Evolutionary conservation across 2,797 vertebrate species (phyloP).

Genomic region (Pagetopsis macropterus): DNA sequence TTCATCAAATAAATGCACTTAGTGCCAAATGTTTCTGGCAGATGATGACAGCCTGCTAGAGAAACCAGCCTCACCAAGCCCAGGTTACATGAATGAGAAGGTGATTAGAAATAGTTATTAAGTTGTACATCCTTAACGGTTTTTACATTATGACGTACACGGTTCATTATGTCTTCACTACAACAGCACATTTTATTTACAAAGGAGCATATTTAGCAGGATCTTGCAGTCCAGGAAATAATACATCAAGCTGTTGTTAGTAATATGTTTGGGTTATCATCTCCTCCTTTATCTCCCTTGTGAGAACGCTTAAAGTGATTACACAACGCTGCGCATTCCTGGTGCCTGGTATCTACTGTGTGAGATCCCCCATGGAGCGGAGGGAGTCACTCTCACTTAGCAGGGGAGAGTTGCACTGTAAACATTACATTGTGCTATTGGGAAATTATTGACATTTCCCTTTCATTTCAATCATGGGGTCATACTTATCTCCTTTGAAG

Average conservation of each 20-base stretch:
- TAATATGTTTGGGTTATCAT: slow-evolving; percentile 63
- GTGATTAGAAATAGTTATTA: slow-evolving; percentile 20
- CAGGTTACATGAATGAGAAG: slow-evolving; percentile 20
- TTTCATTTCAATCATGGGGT: slow-evolving; percentile 21
- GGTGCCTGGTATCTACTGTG: slow-evolving; percentile 78
- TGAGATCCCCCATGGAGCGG: slow-evolving; percentile 68
- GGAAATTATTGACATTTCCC: slow-evolving; percentile 56
- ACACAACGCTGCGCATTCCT: slow-evolving; percentile 72
- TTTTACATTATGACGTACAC: slow-evolving; percentile 22
- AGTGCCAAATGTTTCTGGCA: slow-evolving; percentile 62
- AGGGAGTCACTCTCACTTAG: slow-evolving; percentile 68
- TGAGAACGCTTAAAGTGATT: slow-evolving; percentile 61
- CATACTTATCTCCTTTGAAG: slow-evolving; percentile 7
- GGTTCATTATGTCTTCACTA: slow-evolving; percentile 25
- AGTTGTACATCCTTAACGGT: not conserved
- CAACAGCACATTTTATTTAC: slow-evolving; percentile 19
- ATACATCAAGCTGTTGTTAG: slow-evolving; percentile 37
- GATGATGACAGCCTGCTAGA: slow-evolving; percentile 39
- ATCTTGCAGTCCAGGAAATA: slow-evolving; percentile 26
- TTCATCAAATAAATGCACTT: slow-evolving; percentile 57
- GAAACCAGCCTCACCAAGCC: slow-evolving; percentile 38
- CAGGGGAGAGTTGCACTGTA: slow-evolving; percentile 30
- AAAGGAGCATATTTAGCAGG: not conserved
- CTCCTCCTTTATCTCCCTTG: slow-evolving; percentile 39
- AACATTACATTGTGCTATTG: slow-evolving; percentile 53